Evolutionary conservation across 2,888 invertebrate species (phyloP), one percentile per base, ranked within the genome.

Genomic region (Bellardia pandia): DNA sequence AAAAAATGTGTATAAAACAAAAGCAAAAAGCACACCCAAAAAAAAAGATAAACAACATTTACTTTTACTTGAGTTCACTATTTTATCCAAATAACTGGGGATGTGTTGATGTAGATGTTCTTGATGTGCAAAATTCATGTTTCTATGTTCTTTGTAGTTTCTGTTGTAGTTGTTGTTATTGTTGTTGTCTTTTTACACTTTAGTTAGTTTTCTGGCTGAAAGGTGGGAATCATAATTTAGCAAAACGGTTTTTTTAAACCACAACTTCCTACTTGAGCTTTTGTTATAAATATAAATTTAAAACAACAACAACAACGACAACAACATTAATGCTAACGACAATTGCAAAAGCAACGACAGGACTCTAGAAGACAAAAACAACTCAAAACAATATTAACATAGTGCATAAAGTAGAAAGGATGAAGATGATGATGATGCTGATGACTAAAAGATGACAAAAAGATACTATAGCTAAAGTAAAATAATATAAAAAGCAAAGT

Each of bases 211-310:
- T 56, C 9, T 82, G 33, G 30, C 68, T 82, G 42, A 33, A 66
- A 71, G 71, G 62, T 85, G 81, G 72, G 0, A 72, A 76, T 76
- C 48, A 72, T 86, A 81, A 86, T 81, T 74, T 72, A 51, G 80
- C 76, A 86, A 68, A 86, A 86, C 81, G 81, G 85, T 81, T 86
- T 72, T 51, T 81, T 76, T 81, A 80, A 71, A 72, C 81, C 85
- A 72, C 76, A 86, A 81, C 66, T 81, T 86, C 72, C 81, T 86
- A 64, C 76, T 85, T 85, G 48, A 80, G 81, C 64, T 71, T 72
- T 76, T 79, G 79, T 66, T 66, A 56, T n/a, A 75, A 69, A 69
- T 45, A 76, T 33, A 58, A 62, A 71, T 64, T 75, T 64, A 76
- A 37, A 81, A 51, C 40, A 81, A 68, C 71, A 45, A 53, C 45